These are phyloP conservation scores for Drosophila histrio DNA, from an alignment of 2,888 invertebrate genomes.

Conservation along the genomic window DNA sequence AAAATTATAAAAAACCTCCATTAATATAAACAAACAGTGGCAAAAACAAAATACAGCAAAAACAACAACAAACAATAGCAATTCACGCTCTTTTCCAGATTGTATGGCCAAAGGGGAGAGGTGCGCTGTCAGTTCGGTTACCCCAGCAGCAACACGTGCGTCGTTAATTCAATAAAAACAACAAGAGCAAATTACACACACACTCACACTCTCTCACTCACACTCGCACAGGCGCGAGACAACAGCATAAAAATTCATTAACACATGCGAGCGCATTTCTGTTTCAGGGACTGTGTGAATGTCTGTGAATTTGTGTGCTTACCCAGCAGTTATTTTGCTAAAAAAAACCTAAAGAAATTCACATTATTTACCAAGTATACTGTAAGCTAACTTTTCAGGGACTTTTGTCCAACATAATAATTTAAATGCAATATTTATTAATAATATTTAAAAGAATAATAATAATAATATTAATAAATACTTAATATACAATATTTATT, in stretches of 20 bases:
- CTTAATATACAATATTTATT: neutral
- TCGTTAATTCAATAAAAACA: conserved; percentile 70
- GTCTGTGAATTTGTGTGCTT: conserved; percentile 7
- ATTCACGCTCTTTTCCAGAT: conserved; percentile 26
- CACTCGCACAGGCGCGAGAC: conserved; percentile 8
- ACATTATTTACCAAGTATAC: neutral
- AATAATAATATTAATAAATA: too few species aligned
- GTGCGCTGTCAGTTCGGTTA: conserved; percentile 45
- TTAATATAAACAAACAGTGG: conserved; percentile 57
- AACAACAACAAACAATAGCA: conserved; percentile 27
- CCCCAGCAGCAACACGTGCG: conserved; percentile 67
- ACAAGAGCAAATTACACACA: conserved; percentile 42
- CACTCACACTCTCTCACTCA: conserved; percentile 3
- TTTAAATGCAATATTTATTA: neutral
- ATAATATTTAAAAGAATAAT: too few species aligned
- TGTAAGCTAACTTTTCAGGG: neutral
- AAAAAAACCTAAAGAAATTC: neutral
- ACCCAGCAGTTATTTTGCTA: conserved; percentile 22
- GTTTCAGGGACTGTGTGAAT: conserved; percentile 9
- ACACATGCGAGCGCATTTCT: conserved; percentile 55
- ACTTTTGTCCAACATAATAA: neutral
- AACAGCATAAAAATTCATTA: conserved; percentile 67
- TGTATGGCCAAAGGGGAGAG: conserved; percentile 23
- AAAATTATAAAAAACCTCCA: conserved; percentile 26
- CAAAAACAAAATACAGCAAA: conserved; percentile 20